Base-by-base conservation (phyloP, 2,888 invertebrate genomes). In the Cephus pygmeus region DNA sequence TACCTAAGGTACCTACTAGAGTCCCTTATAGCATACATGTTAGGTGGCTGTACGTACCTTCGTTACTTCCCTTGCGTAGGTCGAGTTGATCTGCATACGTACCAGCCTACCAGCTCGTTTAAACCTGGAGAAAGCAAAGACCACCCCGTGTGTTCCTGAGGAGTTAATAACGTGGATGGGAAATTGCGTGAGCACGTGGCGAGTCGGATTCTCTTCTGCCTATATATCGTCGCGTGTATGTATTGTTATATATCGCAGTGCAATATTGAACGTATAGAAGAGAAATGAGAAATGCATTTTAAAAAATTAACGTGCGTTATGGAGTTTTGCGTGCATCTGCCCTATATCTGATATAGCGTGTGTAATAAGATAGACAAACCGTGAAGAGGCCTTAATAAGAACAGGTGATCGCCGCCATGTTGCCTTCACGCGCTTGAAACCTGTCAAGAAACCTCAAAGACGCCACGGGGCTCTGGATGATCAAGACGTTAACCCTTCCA, bases 361-460 rank as follows among this genome's bases (percentile, higher is more conserved):
- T 23, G 56, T 56, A 56, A 56, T 56, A 56, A 56, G 71, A 71
- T 76, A 76, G 78, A 78, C 78, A 73, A 78, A 75, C 78, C 78
- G 76, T 76, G 78, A 75, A 78, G 75, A 78, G 73, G 73, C 34
- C 73, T 73, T 75, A 78, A 78, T 78, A 71, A 73, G 78, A 78
- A 76, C 78, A 78, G 78, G 78, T 78, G 78, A 69, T 76, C 36
- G 40, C 75, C 75, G 75, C 73, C 75, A 69, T 35, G 75, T 71
- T 78, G 75, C 73, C 71, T 71, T 71, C 71, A 56, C 56, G 71
- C 71, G 71, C 71, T 80, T 76, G 82, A 83, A 82, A 82, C 83
- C 83, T 79, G 81, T 80, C 80, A 81, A 83, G 81, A 82, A 81
- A 82, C 83, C 81, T 56, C 81, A 79, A 75, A 80, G 76, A 80